These are phyloP conservation scores for Ptychodera flava DNA, from an alignment of 35 echinoderm and acorn worm genomes.

Conservation along the genomic window DNA sequence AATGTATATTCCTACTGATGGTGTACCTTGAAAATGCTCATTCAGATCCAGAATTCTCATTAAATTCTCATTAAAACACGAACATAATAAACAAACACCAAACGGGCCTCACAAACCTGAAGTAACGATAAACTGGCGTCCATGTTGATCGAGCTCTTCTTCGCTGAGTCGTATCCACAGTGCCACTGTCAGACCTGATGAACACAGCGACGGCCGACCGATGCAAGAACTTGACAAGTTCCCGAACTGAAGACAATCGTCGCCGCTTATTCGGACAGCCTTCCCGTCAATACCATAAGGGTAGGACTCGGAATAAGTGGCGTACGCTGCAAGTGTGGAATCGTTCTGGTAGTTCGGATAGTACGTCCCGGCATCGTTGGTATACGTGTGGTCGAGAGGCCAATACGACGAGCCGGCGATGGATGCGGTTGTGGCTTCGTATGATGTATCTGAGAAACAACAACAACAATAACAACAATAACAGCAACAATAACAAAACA, in stretches of 20 bases:
- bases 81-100: no score
- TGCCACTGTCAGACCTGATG: constrained; percentile 44
- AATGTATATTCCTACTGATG: no score
- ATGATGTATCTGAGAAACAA: background rate
- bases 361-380: background rate
- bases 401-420: background rate
- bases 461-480: no score
- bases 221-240: constrained; percentile 23
- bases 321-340: background rate
- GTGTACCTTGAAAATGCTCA: no score
- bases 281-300: background rate
- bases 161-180: constrained; percentile 67
- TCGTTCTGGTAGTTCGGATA: background rate
- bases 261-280: background rate
- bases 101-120: no score
- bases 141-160: constrained; percentile 18
- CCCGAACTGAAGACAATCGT: background rate
- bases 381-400: background rate
- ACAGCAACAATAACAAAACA: no score
- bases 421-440: background rate
- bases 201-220: constrained; percentile 58
- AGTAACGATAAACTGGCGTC: background rate
- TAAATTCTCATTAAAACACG: no score
- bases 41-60: no score
- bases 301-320: background rate